Percentiles rank a stretch among this genome's conserved stretches.
Conservation (phyloP, 2,113 vertebrate genomes). For the Saguinus midas region DNA sequence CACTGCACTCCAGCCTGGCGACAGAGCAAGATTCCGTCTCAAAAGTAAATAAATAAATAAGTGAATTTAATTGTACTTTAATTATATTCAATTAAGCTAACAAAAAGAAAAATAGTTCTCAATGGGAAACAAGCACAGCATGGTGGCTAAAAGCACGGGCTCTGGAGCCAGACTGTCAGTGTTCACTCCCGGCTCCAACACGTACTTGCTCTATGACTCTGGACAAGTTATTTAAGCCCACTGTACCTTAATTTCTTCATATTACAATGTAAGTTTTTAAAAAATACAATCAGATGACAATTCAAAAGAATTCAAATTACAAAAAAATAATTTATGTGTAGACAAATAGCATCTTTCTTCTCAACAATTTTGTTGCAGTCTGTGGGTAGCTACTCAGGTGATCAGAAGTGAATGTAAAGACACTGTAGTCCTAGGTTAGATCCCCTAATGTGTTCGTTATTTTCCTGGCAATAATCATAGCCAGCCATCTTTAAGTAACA, state of each 20-base stretch:
- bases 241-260: neutral
- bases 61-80: neutral
- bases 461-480: neutral
- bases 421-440: neutral
- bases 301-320: neutral
- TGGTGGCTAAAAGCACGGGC: neutral
- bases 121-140: neutral
- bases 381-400: neutral
- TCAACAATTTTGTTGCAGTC: neutral
- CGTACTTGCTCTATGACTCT: neutral
- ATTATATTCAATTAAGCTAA: neutral
- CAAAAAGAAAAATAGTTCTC: neutral
- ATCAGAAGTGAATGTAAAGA: neutral
- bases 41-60: neutral
- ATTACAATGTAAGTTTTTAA: no score
- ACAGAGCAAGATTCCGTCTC: neutral
- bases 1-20: neutral
- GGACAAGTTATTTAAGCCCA: neutral
- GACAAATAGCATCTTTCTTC: neutral
- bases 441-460: neutral
- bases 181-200: neutral
- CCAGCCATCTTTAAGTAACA: neutral
- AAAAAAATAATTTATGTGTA: neutral
- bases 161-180: neutral
- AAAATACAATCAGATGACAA: neutral